Evolutionary conservation across 2,113 vertebrate genomes (phyloP).

Genomic region (Pelecanus crispus): DNA sequence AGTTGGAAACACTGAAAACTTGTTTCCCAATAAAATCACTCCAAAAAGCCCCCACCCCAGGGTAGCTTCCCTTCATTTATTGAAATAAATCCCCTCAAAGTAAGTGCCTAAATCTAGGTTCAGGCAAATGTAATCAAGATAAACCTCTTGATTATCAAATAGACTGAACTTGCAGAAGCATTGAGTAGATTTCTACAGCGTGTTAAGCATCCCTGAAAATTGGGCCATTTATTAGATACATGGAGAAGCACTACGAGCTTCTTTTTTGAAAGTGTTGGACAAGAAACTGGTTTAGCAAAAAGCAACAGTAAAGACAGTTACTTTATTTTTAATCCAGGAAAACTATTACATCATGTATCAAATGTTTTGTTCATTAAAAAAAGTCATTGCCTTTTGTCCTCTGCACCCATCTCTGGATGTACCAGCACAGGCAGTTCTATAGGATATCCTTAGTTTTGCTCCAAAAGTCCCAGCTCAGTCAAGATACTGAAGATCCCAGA

Average conservation of each 20-base stretch:
- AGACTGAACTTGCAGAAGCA: background rate
- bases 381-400: background rate
- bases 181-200: background rate
- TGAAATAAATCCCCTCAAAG: background rate
- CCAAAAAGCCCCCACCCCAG: background rate
- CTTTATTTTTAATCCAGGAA: background rate
- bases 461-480: background rate
- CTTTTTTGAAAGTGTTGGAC: background rate
- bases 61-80: background rate
- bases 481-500: background rate
- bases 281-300: background rate
- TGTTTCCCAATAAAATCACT: background rate
- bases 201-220: background rate
- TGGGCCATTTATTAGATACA: background rate
- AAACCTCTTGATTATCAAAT: background rate
- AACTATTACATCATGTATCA: background rate
- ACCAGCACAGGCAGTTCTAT: background rate
- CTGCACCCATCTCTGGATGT: background rate
- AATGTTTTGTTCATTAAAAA: slow-evolving; percentile 4
- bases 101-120: background rate
- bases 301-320: background rate
- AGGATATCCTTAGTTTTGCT: background rate
- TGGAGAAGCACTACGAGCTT: background rate
- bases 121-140: background rate
- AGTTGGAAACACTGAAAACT: background rate